Conservation (phyloP, 2,888 invertebrate genomes). For the Aphidoletes aphidimyza region DNA sequence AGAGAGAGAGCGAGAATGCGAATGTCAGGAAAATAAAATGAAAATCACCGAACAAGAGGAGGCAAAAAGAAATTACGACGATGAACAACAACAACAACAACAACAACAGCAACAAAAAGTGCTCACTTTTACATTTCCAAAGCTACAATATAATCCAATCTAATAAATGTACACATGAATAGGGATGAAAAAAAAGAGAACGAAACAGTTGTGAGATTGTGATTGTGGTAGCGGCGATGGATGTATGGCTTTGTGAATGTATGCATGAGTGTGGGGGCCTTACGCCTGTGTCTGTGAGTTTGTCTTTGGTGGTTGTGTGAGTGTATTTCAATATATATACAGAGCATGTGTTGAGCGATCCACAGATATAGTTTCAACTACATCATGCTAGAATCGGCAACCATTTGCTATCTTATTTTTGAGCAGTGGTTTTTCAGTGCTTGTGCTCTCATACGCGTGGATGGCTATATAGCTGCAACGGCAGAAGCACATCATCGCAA, state of each 20-base stretch:
- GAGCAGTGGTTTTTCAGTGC: not conserved
- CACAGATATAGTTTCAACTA: slow-evolving; percentile 9
- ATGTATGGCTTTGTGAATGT: not conserved
- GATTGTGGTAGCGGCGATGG: not conserved
- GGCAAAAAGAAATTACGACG: not conserved
- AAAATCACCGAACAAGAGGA: not conserved
- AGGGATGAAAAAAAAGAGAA: not conserved
- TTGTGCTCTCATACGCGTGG: not conserved
- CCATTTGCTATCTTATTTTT: slow-evolving; percentile 34
- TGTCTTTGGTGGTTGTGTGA: not conserved
- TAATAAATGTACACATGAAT: slow-evolving; percentile 21
- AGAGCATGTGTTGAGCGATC: not conserved
- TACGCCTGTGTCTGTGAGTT: not conserved
- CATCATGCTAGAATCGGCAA: slow-evolving; percentile 12
- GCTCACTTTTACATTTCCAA: not conserved
- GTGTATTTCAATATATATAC: not conserved
- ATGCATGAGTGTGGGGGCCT: not conserved
- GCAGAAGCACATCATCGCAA: not conserved
- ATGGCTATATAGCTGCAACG: slow-evolving; percentile 10
- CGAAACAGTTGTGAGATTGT: not conserved
- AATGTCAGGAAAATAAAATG: slow-evolving; percentile 28
- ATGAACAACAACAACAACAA: not conserved
- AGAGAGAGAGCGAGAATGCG: not conserved
- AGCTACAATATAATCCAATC: slow-evolving; percentile 27
- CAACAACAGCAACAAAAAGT: not conserved